phyloP scores from a whole-genome alignment of 2,113 vertebrate genomes.

The Ramphastos sulfuratus region DNA sequence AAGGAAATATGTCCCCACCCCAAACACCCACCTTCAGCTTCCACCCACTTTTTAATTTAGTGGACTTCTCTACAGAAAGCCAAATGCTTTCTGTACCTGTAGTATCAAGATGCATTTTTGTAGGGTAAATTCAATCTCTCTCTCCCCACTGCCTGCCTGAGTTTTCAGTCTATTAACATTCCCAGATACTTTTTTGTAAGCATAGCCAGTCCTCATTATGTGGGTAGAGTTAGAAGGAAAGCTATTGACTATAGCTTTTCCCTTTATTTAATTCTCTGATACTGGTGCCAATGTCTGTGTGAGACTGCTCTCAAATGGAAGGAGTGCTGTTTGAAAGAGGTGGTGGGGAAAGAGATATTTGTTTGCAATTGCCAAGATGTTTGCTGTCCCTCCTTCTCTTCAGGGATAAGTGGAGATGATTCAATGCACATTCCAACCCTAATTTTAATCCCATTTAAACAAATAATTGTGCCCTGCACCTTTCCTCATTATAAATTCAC shows the following conservation, averaged over 20 bases:
- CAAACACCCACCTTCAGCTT: not conserved
- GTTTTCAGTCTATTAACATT: not conserved
- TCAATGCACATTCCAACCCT: not conserved
- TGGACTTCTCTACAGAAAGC: not conserved
- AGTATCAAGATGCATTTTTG: not conserved
- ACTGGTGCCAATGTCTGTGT: not conserved
- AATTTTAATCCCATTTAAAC: conserved; percentile 40
- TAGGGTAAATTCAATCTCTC: not conserved
- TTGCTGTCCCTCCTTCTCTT: conserved; percentile 26
- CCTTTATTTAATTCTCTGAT: not conserved
- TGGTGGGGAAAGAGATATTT: not conserved
- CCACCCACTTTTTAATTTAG: not conserved
- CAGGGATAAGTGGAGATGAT: conserved; percentile 38
- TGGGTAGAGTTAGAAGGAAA: not conserved
- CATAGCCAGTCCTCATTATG: not conserved
- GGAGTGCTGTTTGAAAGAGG: not conserved
- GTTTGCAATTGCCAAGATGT: not conserved
- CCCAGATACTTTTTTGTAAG: not conserved
- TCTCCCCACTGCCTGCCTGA: not conserved
- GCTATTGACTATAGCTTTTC: not conserved
- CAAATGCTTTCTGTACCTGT: not conserved
- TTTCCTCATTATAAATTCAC: conserved; percentile 1
- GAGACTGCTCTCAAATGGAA: conserved; percentile 12
- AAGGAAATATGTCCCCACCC: not conserved
- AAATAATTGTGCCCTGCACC: conserved; percentile 35